These are phyloP conservation scores for Troides helena DNA, from an alignment of 2,888 invertebrate genomes.

Conservation along the genomic window DNA sequence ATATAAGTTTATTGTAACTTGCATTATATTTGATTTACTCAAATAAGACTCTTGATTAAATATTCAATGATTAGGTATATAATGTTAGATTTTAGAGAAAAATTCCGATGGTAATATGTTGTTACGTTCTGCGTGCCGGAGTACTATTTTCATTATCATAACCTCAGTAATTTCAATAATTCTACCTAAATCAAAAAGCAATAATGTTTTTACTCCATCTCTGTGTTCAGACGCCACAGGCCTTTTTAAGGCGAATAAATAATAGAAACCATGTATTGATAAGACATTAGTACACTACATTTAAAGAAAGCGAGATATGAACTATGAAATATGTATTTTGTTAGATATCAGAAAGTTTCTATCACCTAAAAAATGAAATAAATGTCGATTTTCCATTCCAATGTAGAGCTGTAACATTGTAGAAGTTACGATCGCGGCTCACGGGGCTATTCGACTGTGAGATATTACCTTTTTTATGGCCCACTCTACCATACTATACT, in stretches of 20 bases:
- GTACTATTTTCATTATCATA: too few relatives aligned
- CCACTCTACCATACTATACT: slow-evolving; percentile 75
- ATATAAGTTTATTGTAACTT: slow-evolving; percentile 36
- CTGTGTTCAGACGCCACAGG: too few relatives aligned
- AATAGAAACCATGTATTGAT: too few relatives aligned
- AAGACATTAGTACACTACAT: neutral
- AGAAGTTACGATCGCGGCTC: slow-evolving; percentile 76
- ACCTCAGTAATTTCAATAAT: too few relatives aligned
- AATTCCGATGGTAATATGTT: too few relatives aligned
- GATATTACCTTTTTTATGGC: slow-evolving; percentile 80
- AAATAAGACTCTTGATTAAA: neutral
- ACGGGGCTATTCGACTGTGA: slow-evolving; percentile 76
- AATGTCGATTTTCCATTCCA: slow-evolving; percentile 45
- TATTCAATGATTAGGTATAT: neutral
- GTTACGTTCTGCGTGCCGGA: too few relatives aligned
- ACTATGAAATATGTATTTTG: neutral
- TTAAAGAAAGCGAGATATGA: neutral
- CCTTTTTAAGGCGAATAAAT: too few relatives aligned
- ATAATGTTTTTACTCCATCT: too few relatives aligned
- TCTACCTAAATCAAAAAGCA: too few relatives aligned
- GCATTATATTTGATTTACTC: slow-evolving; percentile 31
- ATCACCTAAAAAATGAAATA: slow-evolving; percentile 51
- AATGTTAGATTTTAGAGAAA: neutral
- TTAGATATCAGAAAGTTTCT: slow-evolving; percentile 9
- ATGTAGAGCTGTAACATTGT: slow-evolving; percentile 74